A percentile compares a stretch with the other conserved stretches of the same genome.
Conservation (phyloP, 1,140 invertebrate species). For the Drosophila sucinea region DNA sequence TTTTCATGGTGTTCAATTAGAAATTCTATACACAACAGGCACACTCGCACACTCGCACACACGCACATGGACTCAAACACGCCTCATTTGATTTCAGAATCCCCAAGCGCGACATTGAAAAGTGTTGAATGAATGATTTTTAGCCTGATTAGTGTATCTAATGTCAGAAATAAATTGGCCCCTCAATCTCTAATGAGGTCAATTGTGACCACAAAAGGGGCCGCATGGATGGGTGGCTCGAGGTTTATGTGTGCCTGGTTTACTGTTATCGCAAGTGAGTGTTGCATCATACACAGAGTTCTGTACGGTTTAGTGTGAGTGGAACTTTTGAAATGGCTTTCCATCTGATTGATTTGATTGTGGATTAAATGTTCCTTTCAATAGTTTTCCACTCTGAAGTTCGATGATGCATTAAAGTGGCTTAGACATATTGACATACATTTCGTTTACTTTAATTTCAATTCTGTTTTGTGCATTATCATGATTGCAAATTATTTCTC, state of each 20-base stretch:
- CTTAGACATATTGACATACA: not conserved
- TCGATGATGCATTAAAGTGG: not conserved
- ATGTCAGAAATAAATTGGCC: slow-evolving; percentile 33
- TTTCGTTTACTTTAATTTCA: not conserved
- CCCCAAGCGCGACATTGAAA: slow-evolving; percentile 39
- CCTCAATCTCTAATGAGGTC: slow-evolving; percentile 45
- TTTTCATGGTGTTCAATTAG: slow-evolving; percentile 29
- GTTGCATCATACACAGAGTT: slow-evolving; percentile 8
- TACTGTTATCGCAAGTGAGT: slow-evolving; percentile 8
- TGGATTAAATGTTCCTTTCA: slow-evolving; percentile 2
- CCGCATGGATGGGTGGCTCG: not conserved
- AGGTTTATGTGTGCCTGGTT: not conserved
- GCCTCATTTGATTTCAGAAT: slow-evolving; percentile 48
- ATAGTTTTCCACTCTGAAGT: not conserved
- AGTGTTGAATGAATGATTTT: slow-evolving; percentile 32
- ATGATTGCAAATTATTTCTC: not conserved
- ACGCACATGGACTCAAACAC: not conserved
- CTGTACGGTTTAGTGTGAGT: not conserved
- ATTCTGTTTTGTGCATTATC: not conserved
- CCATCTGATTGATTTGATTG: slow-evolving; percentile 17
- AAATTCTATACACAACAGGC: no score
- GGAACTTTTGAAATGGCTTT: slow-evolving; percentile 7
- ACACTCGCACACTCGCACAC: not conserved
- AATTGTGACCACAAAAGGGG: slow-evolving; percentile 44
- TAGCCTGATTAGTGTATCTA: slow-evolving; percentile 22